Evolutionary conservation across 2,797 vertebrate species (phyloP).

Genomic region (Syndactyla subalaris): DNA sequence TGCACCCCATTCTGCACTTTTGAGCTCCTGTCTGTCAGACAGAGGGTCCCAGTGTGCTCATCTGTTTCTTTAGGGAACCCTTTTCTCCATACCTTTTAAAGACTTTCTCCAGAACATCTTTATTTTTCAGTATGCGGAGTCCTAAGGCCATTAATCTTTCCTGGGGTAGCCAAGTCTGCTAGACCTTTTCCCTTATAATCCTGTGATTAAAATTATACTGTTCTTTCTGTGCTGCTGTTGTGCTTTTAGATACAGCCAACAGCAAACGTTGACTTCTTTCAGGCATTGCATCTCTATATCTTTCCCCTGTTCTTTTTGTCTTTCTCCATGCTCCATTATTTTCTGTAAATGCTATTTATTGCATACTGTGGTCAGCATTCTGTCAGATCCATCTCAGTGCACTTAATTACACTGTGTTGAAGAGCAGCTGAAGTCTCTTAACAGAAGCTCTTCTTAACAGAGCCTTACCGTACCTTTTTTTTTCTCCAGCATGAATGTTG

Average conservation of each 20-base stretch:
- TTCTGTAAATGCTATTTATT: constrained; percentile 24
- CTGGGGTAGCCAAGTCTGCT: not conserved
- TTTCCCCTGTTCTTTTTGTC: not conserved
- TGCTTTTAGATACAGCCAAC: not conserved
- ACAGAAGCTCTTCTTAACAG: not conserved
- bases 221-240: not conserved
- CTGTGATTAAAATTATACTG: not conserved
- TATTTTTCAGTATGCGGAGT: not conserved
- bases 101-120: not conserved
- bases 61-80: not conserved
- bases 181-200: not conserved
- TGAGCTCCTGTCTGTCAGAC: not conserved
- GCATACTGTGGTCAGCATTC: not conserved
- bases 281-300: not conserved
- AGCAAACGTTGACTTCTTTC: constrained; percentile 21
- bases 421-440: constrained; percentile 30
- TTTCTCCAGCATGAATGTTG: constrained; percentile 41
- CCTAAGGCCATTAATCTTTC: not conserved
- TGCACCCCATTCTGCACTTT: not conserved
- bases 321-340: not conserved
- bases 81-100: not conserved
- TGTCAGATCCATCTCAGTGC: constrained; percentile 39
- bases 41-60: not conserved
- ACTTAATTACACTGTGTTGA: constrained; percentile 41
- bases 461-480: not conserved